Percentiles rank a stretch among this genome's conserved stretches.
phyloP scores from a whole-genome alignment of 1,140 invertebrate species.

The Euborellia annulipes region DNA sequence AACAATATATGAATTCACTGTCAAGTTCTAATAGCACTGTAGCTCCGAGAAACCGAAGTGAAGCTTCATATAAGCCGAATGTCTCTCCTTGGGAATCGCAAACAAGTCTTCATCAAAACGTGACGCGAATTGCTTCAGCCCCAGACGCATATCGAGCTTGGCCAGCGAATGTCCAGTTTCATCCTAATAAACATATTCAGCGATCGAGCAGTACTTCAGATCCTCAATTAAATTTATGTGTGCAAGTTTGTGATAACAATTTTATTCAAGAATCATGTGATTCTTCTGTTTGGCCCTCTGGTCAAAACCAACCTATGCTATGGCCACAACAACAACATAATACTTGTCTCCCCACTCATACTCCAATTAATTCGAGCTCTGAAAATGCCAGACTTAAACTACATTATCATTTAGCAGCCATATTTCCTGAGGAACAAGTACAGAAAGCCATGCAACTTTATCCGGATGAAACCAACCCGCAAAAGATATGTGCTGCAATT shows the following conservation, averaged over 20 bases:
- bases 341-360: too few species aligned
- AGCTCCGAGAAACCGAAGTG: too few species aligned
- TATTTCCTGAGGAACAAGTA: constrained; percentile 81
- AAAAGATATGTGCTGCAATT: constrained; percentile 77
- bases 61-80: too few species aligned
- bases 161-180: constrained; percentile 24
- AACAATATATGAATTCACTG: too few species aligned
- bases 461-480: constrained; percentile 73
- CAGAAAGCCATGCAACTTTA: constrained; percentile 64
- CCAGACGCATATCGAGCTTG: constrained; percentile 45
- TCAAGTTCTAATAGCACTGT: too few species aligned
- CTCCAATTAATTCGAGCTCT: constrained; percentile 28
- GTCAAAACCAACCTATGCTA: too few species aligned
- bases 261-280: too few species aligned
- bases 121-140: constrained; percentile 62
- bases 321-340: too few species aligned
- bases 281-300: too few species aligned
- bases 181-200: constrained; percentile 19
- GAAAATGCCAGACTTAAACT: constrained; percentile 55
- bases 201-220: constrained; percentile 41
- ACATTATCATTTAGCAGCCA: constrained; percentile 68
- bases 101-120: constrained; percentile 33
- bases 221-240: constrained; percentile 42
- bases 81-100: constrained; percentile 29
- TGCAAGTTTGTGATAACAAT: too few species aligned